Evolutionary conservation across 2,888 invertebrate genomes (phyloP).

Genomic region (Chrysotoxum bicinctum): DNA sequence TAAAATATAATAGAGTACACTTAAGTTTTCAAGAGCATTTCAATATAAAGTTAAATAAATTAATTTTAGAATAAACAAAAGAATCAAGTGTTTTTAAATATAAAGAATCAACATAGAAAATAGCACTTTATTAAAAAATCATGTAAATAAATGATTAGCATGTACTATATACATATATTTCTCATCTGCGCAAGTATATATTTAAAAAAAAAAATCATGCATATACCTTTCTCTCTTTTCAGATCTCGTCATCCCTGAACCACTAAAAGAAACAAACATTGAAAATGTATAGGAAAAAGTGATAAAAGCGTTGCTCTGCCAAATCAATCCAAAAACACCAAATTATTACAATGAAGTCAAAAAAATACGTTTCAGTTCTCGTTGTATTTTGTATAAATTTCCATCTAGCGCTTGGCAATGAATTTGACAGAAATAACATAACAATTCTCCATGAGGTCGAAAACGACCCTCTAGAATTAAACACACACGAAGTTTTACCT

Average conservation of each 20-base stretch:
- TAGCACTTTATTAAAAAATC: no score
- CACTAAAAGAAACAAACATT: background rate
- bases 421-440: constrained; percentile 74
- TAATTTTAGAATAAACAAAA: no score
- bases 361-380: background rate
- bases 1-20: no score
- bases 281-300: constrained; percentile 59
- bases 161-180: no score
- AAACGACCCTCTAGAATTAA: constrained; percentile 76
- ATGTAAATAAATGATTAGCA: no score
- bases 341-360: constrained; percentile 26
- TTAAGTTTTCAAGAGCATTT: no score
- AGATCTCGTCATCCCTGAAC: background rate
- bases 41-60: no score
- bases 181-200: background rate
- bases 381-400: constrained; percentile 2
- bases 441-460: constrained; percentile 78
- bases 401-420: background rate
- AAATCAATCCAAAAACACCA: constrained; percentile 10
- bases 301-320: background rate
- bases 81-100: no score
- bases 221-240: constrained; percentile 7
- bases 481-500: constrained; percentile 76
- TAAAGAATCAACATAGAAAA: no score
- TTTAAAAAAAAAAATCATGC: background rate